Conservation (phyloP, 1,140 invertebrate species). For the Triops longicaudatus region DNA sequence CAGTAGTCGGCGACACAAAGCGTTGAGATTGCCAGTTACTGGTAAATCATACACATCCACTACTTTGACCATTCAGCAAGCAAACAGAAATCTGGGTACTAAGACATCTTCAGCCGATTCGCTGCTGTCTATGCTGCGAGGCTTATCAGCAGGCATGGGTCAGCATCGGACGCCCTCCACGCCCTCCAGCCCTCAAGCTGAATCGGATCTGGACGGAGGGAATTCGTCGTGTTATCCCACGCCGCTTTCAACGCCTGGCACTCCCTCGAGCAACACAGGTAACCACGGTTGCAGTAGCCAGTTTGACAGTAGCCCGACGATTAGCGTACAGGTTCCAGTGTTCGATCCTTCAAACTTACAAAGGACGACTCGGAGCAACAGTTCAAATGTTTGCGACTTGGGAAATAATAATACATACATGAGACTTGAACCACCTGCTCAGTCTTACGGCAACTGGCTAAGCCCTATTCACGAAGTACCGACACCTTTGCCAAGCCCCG, state of each 20-base stretch:
- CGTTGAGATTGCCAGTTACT: conserved; percentile 29
- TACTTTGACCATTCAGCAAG: conserved; percentile 36
- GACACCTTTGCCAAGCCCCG: conserved; percentile 49
- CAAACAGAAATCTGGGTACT: conserved; percentile 32
- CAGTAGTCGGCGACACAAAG: conserved; percentile 28
- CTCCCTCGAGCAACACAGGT: conserved; percentile 20
- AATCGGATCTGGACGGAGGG: conserved; percentile 38
- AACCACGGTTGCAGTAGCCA: neutral
- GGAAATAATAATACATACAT: conserved; percentile 7
- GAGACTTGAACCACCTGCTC: conserved; percentile 55
- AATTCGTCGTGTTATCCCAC: conserved; percentile 32
- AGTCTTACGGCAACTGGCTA: conserved; percentile 56
- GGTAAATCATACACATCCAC: conserved; percentile 17
- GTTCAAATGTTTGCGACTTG: neutral
- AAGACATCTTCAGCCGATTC: conserved; percentile 61
- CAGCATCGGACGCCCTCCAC: conserved; percentile 34
- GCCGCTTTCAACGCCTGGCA: conserved; percentile 28
- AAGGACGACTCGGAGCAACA: conserved; percentile 37
- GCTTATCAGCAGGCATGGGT: conserved; percentile 34
- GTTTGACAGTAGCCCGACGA: neutral
- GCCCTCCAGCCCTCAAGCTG: conserved; percentile 43
- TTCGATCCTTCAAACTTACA: conserved; percentile 55
- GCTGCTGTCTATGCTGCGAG: conserved; percentile 59
- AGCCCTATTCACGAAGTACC: conserved; percentile 63
- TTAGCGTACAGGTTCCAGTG: conserved; percentile 41